Percentiles rank a stretch among this genome's conserved stretches.
These are phyloP conservation scores for Amphiprion clarkii DNA, from an alignment of 2,797 vertebrate species.

Conservation along the genomic window DNA sequence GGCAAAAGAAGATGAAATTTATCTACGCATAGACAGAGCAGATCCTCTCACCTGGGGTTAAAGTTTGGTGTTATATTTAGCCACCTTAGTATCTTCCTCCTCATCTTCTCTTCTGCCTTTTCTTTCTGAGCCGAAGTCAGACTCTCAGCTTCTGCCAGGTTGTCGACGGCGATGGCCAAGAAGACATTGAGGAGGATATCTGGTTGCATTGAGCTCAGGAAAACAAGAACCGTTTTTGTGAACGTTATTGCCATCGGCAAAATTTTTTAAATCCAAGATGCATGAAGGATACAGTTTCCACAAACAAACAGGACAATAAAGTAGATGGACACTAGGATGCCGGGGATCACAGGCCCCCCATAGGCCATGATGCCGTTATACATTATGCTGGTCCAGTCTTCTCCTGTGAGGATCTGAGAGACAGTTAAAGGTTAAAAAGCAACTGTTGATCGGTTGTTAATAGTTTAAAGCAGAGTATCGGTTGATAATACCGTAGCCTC, in stretches of 20 bases:
- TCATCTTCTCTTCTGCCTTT: constrained; percentile 92
- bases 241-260: background rate
- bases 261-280: background rate
- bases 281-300: constrained; percentile 97
- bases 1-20: background rate
- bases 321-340: constrained; percentile 95
- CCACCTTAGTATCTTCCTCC: constrained; percentile 90
- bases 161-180: constrained; percentile 97
- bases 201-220: constrained; percentile 75
- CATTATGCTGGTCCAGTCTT: constrained; percentile 97
- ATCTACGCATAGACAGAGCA: background rate
- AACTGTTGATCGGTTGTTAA: background rate
- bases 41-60: background rate
- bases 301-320: constrained; percentile 95
- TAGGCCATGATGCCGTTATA: constrained; percentile 96
- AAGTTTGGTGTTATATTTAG: background rate
- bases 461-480: accelerated
- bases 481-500: background rate
- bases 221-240: constrained; percentile 39
- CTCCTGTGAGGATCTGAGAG: constrained; percentile 93
- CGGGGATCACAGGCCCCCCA: constrained; percentile 92
- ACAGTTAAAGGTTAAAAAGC: constrained; percentile 15
- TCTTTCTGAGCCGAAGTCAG: constrained; percentile 96
- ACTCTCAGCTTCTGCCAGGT: constrained; percentile 96
- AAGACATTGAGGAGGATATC: constrained; percentile 99